These are phyloP conservation scores for Cydia strobilella DNA, from an alignment of 1,140 invertebrate genomes.

Conservation along the genomic window DNA sequence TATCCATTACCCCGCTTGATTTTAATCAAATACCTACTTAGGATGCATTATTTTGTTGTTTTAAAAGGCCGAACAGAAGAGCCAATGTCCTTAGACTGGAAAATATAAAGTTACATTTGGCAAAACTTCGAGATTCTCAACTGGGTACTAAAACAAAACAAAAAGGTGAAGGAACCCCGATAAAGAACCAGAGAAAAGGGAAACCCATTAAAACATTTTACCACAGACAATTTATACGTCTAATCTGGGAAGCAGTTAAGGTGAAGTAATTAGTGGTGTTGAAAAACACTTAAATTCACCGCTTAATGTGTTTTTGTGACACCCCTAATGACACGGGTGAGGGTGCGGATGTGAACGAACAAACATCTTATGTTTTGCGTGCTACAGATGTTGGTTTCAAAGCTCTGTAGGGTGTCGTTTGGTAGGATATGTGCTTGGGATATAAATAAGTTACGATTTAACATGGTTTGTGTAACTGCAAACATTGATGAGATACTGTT, in stretches of 20 bases:
- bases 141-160: neutral
- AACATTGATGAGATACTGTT: too few species aligned
- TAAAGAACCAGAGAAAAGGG: slow-evolving; percentile 36
- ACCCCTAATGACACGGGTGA: slow-evolving; percentile 49
- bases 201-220: slow-evolving; percentile 35
- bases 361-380: slow-evolving; percentile 43
- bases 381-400: slow-evolving; percentile 6
- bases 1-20: too few species aligned
- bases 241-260: slow-evolving; percentile 52
- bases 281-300: slow-evolving; percentile 54
- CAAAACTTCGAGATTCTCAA: slow-evolving; percentile 1
- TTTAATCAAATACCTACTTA: too few species aligned
- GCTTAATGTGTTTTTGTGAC: slow-evolving; percentile 54
- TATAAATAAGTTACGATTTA: too few species aligned
- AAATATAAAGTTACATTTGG: neutral
- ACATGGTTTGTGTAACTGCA: too few species aligned
- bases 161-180: slow-evolving; percentile 10
- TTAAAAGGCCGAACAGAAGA: neutral
- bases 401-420: neutral
- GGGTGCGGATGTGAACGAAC: slow-evolving; percentile 44
- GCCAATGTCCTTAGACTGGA: neutral
- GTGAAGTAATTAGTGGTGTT: slow-evolving; percentile 52
- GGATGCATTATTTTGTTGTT: neutral
- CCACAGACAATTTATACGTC: slow-evolving; percentile 41
- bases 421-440: neutral